These are phyloP conservation scores for Achlya flavicornis DNA, from an alignment of 2,888 invertebrate genomes.

Conservation along the genomic window DNA sequence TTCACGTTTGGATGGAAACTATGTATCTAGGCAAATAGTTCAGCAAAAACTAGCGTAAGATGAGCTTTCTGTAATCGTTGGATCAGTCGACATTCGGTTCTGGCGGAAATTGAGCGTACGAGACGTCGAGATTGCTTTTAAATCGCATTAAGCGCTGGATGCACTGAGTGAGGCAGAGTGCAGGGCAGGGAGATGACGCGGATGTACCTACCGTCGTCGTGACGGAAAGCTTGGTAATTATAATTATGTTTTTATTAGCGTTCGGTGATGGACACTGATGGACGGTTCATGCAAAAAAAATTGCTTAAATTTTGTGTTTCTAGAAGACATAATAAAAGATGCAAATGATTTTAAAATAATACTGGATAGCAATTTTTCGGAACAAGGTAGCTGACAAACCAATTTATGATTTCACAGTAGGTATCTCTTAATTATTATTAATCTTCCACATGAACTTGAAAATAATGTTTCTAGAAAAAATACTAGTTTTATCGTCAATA, in stretches of 20 bases:
- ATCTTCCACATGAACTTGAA: background rate
- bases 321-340: background rate
- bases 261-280: constrained; percentile 1
- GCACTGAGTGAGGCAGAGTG: constrained; percentile 32
- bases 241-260: constrained; percentile 6
- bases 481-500: background rate
- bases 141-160: constrained; percentile 68
- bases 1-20: background rate
- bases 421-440: background rate
- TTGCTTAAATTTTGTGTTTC: background rate
- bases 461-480: background rate
- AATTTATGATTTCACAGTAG: no score
- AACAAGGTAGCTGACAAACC: background rate
- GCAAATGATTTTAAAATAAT: background rate
- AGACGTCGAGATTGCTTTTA: constrained; percentile 74
- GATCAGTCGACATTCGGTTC: constrained; percentile 57
- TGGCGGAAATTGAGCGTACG: constrained; percentile 72
- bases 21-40: constrained; percentile 20
- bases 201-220: constrained; percentile 6
- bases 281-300: background rate
- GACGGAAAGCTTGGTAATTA: constrained; percentile 15
- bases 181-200: constrained; percentile 17
- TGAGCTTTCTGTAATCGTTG: constrained; percentile 31
- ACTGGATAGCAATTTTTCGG: background rate
- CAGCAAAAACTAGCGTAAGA: constrained; percentile 17